Base-by-base conservation (phyloP, 30 jellyfish, hydroid and myxozoan genomes). In the Pseudorhiza aurosa region DNA sequence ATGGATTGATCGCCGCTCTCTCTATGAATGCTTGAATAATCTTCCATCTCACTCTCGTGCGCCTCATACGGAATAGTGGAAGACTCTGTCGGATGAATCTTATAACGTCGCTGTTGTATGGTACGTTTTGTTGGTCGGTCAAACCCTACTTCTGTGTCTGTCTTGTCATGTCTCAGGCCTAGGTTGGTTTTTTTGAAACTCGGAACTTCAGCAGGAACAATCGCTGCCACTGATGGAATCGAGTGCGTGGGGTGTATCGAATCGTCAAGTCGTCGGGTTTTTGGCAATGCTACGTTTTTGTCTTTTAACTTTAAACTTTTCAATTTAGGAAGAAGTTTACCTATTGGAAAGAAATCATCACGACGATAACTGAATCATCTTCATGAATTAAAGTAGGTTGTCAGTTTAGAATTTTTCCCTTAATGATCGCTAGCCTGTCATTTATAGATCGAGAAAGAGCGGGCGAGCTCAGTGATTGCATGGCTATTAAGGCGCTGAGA, bases 141-240 rank as follows among this genome's bases (percentile, higher is more conserved):
- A 51, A 30, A 21, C 19, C 22, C 4, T 12, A n/a, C 6, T 33
- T 49, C 35, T 30, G 47, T 36, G 12, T 51, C 45, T 58, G 81
- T 17, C 45, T n/a, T 10, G 81, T 62, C 82, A 2, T 77, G 45
- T 30, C 59, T 32, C 72, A 43, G 35, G 22, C 76, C 88, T 11
- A 60, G 30, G 14, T 25, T 29, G 0, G 91, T 50, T 49, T 45
- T 65, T 55, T 65, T 65, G 30, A 51, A 58, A 59, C 68, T 80
- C 5, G 91, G 91, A 5, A 80, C 91, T 44, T 33, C 79, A 44
- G 18, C 77, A 8, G 91, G 91, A 11, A 80, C 91, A 27, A 80
- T 80, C 0, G 91, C 83, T n/a, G 91, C 70, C 0, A 80, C 58
- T 2, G 77, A 56, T 24, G 91, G 84, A n/a, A 71, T 37, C 15